A percentile compares a stretch with the other conserved stretches of the same genome.
phyloP scores from a whole-genome alignment of 2,888 invertebrate species.

The Alitta virens region DNA sequence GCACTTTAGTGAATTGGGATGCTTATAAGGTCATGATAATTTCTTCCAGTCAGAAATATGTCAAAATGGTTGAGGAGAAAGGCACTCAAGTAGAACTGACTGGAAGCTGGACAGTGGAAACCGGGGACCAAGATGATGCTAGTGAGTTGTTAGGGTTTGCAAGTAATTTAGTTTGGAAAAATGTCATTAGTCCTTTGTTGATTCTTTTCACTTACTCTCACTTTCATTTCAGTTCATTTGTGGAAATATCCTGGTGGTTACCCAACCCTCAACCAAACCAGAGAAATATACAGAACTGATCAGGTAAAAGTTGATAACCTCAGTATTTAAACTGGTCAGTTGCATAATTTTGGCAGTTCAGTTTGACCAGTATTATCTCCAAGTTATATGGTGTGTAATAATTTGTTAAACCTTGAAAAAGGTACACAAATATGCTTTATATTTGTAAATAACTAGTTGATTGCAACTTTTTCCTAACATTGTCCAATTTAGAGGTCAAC shows the following conservation, averaged over 20 bases:
- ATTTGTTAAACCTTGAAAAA: no score
- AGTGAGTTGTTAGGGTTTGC: constrained; percentile 40
- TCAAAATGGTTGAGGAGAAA: constrained; percentile 64
- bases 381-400: no score
- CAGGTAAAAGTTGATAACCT: constrained; percentile 33
- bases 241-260: constrained; percentile 96
- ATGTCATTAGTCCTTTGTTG: no score
- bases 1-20: neutral
- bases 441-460: no score
- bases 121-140: constrained; percentile 95
- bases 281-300: constrained; percentile 41
- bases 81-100: constrained; percentile 80
- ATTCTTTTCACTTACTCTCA: no score
- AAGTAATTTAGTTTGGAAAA: no score
- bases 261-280: constrained; percentile 62
- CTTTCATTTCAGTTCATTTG: constrained; percentile 70
- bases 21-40: neutral
- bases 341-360: no score
- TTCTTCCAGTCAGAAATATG: constrained; percentile 47
- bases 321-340: no score
- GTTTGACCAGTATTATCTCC: no score
- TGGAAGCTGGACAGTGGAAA: constrained; percentile 93
- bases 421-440: no score
- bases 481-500: no score
- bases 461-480: no score